A percentile compares a stretch with the other conserved stretches of the same genome.
Conservation (phyloP, 2,888 invertebrate genomes). For the Imbricaverruca yamaguchii region DNA sequence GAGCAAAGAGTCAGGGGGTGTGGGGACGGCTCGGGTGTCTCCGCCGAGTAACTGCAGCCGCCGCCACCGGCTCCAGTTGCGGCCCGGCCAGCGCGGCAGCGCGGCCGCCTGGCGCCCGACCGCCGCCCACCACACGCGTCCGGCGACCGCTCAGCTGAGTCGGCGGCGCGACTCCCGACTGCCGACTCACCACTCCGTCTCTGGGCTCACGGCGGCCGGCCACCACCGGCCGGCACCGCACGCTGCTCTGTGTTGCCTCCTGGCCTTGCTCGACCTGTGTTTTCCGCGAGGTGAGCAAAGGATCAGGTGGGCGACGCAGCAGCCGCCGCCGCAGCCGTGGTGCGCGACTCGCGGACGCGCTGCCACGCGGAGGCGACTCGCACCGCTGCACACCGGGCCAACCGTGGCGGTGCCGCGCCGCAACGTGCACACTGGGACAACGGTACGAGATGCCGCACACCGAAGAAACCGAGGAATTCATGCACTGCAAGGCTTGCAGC, state of each 20-base stretch:
- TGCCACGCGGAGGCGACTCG: no score
- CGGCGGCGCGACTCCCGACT: no score
- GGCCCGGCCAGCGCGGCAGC: no score
- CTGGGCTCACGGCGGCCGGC: no score
- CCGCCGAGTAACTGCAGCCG: background rate
- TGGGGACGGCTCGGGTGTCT: background rate
- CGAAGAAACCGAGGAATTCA: no score
- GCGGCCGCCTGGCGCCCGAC: background rate
- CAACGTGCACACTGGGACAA: no score
- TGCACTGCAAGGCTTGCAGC: no score
- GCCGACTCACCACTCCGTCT: no score
- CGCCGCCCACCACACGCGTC: background rate
- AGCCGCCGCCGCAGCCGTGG: background rate
- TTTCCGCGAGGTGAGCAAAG: constrained; percentile 6
- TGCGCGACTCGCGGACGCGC: background rate
- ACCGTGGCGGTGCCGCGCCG: no score
- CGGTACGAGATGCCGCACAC: no score
- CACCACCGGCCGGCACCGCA: no score
- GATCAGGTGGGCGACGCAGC: constrained; percentile 10
- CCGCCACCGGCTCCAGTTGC: background rate
- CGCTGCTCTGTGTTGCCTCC: background rate
- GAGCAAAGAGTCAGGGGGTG: constrained; percentile 16
- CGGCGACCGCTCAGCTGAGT: background rate
- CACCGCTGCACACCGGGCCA: no score
- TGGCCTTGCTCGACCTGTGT: constrained; percentile 9